Evolutionary conservation across 2,797 vertebrate species (phyloP).

Genomic region (Heteromormyrus szaboi): DNA sequence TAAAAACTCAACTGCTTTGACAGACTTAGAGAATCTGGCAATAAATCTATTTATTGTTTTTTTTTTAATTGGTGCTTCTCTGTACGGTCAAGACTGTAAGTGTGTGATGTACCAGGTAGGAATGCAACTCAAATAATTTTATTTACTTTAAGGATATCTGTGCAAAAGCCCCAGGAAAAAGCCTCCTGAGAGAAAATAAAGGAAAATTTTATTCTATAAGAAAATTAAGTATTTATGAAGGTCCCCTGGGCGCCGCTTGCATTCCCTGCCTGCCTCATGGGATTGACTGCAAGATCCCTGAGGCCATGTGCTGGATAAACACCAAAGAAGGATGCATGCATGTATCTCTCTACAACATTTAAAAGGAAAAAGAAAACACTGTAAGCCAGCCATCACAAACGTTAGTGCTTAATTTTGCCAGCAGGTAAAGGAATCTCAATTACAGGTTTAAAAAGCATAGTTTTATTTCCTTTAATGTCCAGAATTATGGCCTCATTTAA

Average conservation of each 20-base stretch:
- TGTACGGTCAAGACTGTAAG: background rate
- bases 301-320: background rate
- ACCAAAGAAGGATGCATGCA: background rate
- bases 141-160: background rate
- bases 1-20: background rate
- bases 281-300: background rate
- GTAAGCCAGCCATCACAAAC: background rate
- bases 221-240: background rate
- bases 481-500: background rate
- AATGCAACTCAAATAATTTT: background rate
- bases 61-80: background rate
- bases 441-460: background rate
- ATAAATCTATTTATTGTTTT: background rate
- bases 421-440: background rate
- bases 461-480: background rate
- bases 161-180: background rate
- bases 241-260: background rate
- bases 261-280: background rate
- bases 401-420: background rate
- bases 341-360: background rate
- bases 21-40: background rate
- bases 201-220: background rate
- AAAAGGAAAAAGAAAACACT: background rate
- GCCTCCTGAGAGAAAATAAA: background rate
- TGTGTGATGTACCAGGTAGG: background rate